Evolutionary conservation across 2,113 vertebrate genomes (phyloP), one percentile per base, ranked within the genome.

Genomic region (Hemiprocne comata): DNA sequence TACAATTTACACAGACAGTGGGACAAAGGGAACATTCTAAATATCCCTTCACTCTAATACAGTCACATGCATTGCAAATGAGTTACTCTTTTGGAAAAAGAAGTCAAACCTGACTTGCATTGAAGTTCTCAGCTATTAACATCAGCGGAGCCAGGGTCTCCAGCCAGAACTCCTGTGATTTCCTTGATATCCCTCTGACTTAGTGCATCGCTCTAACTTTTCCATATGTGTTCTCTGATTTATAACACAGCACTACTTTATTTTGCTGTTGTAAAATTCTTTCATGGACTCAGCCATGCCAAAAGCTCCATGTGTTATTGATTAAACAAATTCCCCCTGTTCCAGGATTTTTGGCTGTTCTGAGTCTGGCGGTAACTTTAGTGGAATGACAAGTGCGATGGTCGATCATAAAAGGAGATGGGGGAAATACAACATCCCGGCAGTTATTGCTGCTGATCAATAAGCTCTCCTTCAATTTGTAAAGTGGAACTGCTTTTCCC

Each of bases 121-220:
- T 92, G 93, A 93, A 87, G 90, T 87, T 92, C 83, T 75, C 80
- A 16, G 85, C 76, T 69, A 62, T 78, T 89, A 89, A 69, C 73
- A 70, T 90, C 71, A 60, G 26, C 0, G 0, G 69, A 92, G 90
- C 90, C 88, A 93, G 87, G 76, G 88, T 86, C 54, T 90, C 21
- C 85, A 67, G 94, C 92, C 94, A 95, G 92, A 89, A 96, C 95
- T 95, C 92, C 93, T 89, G 93, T 94, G 94, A 94, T 96, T 95
- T 96, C 90, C 95, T 95, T 95, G 93, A 94, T 94, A 95, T 79
- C 77, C 87, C 77, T 92, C 40, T 26, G 60, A 82, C 55, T 94
- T 69, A 77, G 89, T 55, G n/a, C 89, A n/a, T 90, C n/a, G 1
- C 65, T 93, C 36, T 81, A 53, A 91, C 93, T 96, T 96, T 94